Conservation (phyloP, 2,888 invertebrate species). For the Poecilobothrus nobilitatus region DNA sequence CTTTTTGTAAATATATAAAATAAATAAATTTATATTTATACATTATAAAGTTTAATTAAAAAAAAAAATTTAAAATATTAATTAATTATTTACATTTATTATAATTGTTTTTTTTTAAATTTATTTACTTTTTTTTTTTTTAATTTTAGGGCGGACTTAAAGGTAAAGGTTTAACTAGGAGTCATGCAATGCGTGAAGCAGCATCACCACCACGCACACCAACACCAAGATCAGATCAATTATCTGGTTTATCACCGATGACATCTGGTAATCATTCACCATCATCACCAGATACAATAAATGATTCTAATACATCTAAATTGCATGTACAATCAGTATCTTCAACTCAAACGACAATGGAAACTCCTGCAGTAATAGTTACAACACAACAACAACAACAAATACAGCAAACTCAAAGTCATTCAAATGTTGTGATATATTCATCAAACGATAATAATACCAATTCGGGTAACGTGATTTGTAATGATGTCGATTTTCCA, state of each 20-base stretch:
- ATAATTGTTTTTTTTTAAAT: no score
- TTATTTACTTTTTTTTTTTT: slow-evolving; percentile 9
- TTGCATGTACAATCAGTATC: slow-evolving; percentile 33
- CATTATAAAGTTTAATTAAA: no score
- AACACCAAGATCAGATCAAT: slow-evolving; percentile 41
- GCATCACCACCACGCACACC: slow-evolving; percentile 55
- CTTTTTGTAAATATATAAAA: no score
- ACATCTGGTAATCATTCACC: neutral
- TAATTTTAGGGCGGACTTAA: slow-evolving; percentile 57
- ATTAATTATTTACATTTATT: no score
- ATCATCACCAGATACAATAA: slow-evolving; percentile 19
- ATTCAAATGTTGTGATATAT: slow-evolving; percentile 16
- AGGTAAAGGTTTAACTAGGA: slow-evolving; percentile 75
- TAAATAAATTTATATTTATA: no score
- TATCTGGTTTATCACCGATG: slow-evolving; percentile 1
- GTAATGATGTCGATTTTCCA: slow-evolving; percentile 44
- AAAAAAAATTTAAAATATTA: no score
- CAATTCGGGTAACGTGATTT: slow-evolving; percentile 29
- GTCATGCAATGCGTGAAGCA: slow-evolving; percentile 83
- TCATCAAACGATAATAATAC: slow-evolving; percentile 11
- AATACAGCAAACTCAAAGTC: slow-evolving; percentile 19
- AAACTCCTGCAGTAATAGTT: slow-evolving; percentile 39
- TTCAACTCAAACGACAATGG: slow-evolving; percentile 34
- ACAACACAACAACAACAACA: slow-evolving; percentile 37
- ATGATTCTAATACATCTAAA: slow-evolving; percentile 27